Base-by-base conservation (phyloP, 30 jellyfish, hydroid and myxozoan genomes). In the Aurelia sp. region DNA sequence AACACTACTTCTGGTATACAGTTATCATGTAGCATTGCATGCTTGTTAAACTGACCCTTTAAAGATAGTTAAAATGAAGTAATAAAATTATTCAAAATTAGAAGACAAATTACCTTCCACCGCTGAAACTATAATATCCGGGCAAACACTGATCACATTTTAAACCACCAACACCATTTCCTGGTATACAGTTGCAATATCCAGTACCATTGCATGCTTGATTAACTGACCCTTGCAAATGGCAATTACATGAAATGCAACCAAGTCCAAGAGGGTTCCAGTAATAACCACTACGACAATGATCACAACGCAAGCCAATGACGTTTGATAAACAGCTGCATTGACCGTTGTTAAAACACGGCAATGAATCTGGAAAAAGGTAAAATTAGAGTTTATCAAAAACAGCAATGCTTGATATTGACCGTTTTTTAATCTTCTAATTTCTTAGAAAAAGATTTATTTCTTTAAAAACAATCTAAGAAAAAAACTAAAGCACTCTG, bases 251-350 rank as follows among this genome's bases (percentile, higher is more conserved):
- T n/a, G 95, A 85, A 11, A 95, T 50, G 72, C 99, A 95, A 11
- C 99, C 99, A 51, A 55, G 88, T 9, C 99, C 99, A 75, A 66
- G 77, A 13, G 99, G 94, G 77, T 95, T 90, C 99, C 99, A 95
- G 89, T 89, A 95, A 73, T 59, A 85, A 21, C 91, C 90, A 40
- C 73, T 58, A 6, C 72, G 66, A 82, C 99, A 95, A 23, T 50
- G 74, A 20, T 89, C 94, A 64, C 99, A 95, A 11, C 91, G 87
- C 30, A 50, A 85, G 8, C 98, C 98, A 80, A 23, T 58, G 53
- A 95, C 98, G 76, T 95, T 90, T 30, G 99, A 58, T 40, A 95
- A 69, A 73, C 99, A 95, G 60, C 64, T 79, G 72, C 99, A 95
- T 35, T 90, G 93, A 23, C 99, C 99, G 41, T 48, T 73, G 58